Percentiles rank a stretch among this genome's conserved stretches.
Evolutionary conservation across 2,888 invertebrate genomes (phyloP).

Genomic region (Rhogogaster chlorosoma): DNA sequence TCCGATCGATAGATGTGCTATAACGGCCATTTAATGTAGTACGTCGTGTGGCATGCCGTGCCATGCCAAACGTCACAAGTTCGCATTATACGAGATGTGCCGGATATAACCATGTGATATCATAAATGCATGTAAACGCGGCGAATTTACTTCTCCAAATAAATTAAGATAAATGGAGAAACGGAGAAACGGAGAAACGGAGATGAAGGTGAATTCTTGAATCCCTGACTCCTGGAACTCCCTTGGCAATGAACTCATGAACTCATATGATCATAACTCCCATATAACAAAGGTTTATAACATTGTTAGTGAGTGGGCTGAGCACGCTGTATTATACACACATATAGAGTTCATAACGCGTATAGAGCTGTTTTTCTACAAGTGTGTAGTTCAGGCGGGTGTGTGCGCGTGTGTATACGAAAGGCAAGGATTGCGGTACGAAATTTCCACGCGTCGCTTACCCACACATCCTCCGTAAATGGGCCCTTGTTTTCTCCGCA

Average conservation of each 20-base stretch:
- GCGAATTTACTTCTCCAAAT: not conserved
- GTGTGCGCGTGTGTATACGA: not conserved
- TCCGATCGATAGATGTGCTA: constrained; percentile 71
- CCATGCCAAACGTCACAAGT: not conserved
- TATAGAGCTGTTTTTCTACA: not conserved
- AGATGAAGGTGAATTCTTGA: not conserved
- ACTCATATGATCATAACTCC: constrained; percentile 10
- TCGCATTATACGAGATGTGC: too few species aligned
- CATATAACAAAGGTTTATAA: constrained; percentile 10
- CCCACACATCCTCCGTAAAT: constrained; percentile 8
- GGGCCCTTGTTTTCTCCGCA: constrained; percentile 16
- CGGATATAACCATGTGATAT: not conserved
- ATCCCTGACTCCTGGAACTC: not conserved
- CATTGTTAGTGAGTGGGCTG: constrained; percentile 20
- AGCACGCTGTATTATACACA: not conserved
- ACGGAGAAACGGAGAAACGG: not conserved
- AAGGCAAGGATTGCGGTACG: not conserved
- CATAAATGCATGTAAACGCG: not conserved
- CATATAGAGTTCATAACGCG: not conserved
- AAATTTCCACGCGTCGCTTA: constrained; percentile 29
- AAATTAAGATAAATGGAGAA: not conserved
- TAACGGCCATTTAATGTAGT: constrained; percentile 55
- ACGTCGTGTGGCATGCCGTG: not conserved
- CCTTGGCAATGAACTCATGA: constrained; percentile 14
- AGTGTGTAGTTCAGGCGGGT: not conserved